Base-by-base conservation (phyloP, 2,888 invertebrate species). In the Drosophila longiperda region DNA sequence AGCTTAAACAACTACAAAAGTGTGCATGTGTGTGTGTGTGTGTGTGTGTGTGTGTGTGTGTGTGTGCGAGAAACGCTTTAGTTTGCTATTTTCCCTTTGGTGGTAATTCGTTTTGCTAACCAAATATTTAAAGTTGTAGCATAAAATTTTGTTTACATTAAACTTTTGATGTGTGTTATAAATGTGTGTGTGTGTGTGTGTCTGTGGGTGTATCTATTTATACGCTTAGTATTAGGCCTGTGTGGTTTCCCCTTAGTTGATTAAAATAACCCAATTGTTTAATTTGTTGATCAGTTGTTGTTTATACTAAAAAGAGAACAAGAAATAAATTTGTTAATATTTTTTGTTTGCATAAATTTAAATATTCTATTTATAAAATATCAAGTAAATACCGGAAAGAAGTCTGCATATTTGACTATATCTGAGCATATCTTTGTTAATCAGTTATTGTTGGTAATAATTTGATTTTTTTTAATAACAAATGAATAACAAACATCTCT, bases 281-380 rank as follows among this genome's bases (percentile, higher is more conserved):
- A 49, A 75, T 80, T 75, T 76, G 73, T 78, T 73, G 64, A 78
- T 64, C 40, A 40, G 40, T 26, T 34, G 76, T 66, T 63, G 40
- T 68, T 83, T 83, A 83, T 68, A 83, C 83, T 83, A 71, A 15
- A 78, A 84, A 8, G 7, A n/a, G 11, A 68, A 12, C 26, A 26
- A 15, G 23, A 26, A 49, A 23, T 1, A 4, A 20, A n/a, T 52
- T 29, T 1, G 5, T 49, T 17, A 1, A 26, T 26, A 26, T 17
- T 17, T 17, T 50, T 1, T 6, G 2, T 50, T 50, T 26, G 26
- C 8, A 3, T 23, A 17, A 48, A 26, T 26, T 12, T 23, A 2
- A 7, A 45, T n/a, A 40, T n/a, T 40, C 9, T n/a, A n/a, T 40
- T 40, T 40, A n/a, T n/a, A 9, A 17, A 38, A 17, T 38, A 17